Base-by-base conservation (phyloP, 1,140 invertebrate genomes). In the Nephila pilipes region DNA sequence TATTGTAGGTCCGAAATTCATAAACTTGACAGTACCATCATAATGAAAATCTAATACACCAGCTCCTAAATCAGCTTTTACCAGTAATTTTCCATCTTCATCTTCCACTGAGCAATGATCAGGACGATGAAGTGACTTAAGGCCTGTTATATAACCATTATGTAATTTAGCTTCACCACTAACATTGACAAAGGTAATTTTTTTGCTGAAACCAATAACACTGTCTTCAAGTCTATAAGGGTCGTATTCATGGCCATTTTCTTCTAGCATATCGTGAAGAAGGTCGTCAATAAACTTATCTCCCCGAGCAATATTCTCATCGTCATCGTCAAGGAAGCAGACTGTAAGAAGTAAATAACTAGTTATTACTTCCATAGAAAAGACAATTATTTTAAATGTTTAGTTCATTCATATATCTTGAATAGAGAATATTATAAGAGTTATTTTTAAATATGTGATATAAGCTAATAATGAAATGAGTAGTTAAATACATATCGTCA, bases 1-100 rank as follows among this genome's bases (percentile, higher is more conserved):
- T 46, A 93, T 81, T 32, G 92, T 93, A 20, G 90, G 90, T 46
- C 92, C 92, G 3, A 80, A 80, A 46, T 83, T 93, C 92, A 93
- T 93, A 29, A 93, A 93, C 29, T 87, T 88, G 16, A 93, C 65
- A 4, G 85, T 93, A 10, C 85, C 85, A 29, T 93, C 75, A 65
- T 87, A 93, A 55, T 88, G n/a, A 46, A 57, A 88, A 63, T 87
- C 32, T 8, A 93, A n/a, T 1, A 93, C 58, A 29, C 92, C 92
- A 60, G 85, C 85, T 29, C 92, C 92, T 88, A 93, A 88, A 63
- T 93, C 85, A 32, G 90, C 90, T 29, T 38, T 60, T 12, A 92
- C 90, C 36, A n/a, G 22, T 60, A 92, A 69, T 22, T 54, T 60
- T n/a, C 38, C 90, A 36, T 63, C 81, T n/a, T 92, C n/a, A 32